Conservation (phyloP, 1,140 invertebrate species). For the Brachionus rubens region DNA sequence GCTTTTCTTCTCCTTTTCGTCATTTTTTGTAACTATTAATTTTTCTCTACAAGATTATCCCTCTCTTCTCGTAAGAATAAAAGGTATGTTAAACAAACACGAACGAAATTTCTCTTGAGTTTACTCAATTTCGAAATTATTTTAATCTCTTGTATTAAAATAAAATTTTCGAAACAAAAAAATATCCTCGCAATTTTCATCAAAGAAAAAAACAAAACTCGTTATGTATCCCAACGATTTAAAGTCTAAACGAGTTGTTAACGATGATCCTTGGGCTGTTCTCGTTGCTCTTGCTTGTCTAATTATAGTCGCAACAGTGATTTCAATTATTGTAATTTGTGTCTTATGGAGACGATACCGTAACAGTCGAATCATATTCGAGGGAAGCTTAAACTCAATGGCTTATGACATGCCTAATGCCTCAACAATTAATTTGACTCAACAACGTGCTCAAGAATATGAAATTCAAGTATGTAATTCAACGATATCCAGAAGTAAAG, state of each 20-base stretch:
- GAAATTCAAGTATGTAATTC: constrained; percentile 19
- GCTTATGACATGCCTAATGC: neutral
- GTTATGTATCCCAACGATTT: constrained; percentile 21
- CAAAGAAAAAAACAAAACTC: neutral
- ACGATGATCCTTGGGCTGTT: constrained; percentile 36
- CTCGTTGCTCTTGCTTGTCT: constrained; percentile 26
- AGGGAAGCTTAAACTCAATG: neutral
- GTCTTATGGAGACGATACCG: constrained; percentile 29
- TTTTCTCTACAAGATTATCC: too few species aligned
- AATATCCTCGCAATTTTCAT: too few species aligned
- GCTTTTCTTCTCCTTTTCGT: too few species aligned
- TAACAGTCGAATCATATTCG: constrained; percentile 28
- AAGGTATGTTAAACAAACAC: too few species aligned
- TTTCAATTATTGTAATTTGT: constrained; percentile 25
- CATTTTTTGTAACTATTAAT: too few species aligned
- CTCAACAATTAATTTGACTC: neutral
- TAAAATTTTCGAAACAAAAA: too few species aligned
- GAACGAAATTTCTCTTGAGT: too few species aligned
- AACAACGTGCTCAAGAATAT: constrained; percentile 26
- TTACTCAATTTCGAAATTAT: too few species aligned
- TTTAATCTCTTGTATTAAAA: too few species aligned
- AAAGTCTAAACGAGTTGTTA: constrained; percentile 1
- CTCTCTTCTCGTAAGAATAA: too few species aligned
- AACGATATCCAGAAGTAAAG: neutral
- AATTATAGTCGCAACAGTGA: constrained; percentile 24